Conservation (phyloP, 2,113 vertebrate species). For the Passer domesticus region DNA sequence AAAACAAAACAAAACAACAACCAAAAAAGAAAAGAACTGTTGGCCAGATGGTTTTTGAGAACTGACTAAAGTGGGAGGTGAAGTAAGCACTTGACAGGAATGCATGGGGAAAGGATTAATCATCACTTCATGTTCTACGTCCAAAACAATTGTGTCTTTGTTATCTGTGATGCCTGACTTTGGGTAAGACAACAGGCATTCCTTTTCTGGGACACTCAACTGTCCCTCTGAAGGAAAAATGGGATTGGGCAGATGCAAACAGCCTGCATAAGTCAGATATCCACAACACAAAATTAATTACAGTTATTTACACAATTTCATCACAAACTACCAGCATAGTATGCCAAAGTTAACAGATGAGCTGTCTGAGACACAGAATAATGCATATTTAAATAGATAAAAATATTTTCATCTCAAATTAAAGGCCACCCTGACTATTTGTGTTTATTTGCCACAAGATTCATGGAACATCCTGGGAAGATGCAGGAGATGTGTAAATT, state of each 20-base stretch:
- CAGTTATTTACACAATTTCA: slow-evolving; percentile 12
- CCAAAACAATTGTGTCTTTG: slow-evolving; percentile 72
- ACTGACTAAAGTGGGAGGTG: slow-evolving; percentile 84
- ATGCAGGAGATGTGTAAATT: neutral
- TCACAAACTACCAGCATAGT: neutral
- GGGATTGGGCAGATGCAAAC: slow-evolving; percentile 9
- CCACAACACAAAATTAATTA: neutral
- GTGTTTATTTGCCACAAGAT: neutral
- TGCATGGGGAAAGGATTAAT: slow-evolving; percentile 85
- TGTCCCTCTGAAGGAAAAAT: slow-evolving; percentile 14
- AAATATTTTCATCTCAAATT: neutral
- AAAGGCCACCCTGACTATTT: neutral
- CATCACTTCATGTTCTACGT: slow-evolving; percentile 76
- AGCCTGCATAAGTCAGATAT: neutral
- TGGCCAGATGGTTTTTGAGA: slow-evolving; percentile 89
- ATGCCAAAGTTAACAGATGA: neutral
- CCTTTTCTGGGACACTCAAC: neutral
- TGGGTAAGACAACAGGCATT: slow-evolving; percentile 9
- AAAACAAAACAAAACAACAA: neutral
- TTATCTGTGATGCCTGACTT: slow-evolving; percentile 64
- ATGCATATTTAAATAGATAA: neutral
- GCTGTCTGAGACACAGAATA: slow-evolving; percentile 3
- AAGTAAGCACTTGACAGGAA: slow-evolving; percentile 89
- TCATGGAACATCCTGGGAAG: neutral
- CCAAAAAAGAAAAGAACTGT: slow-evolving; percentile 64